Evolutionary conservation across 2,113 vertebrate genomes (phyloP), one percentile per base, ranked within the genome.

Genomic region (Cryptotis parvus): DNA sequence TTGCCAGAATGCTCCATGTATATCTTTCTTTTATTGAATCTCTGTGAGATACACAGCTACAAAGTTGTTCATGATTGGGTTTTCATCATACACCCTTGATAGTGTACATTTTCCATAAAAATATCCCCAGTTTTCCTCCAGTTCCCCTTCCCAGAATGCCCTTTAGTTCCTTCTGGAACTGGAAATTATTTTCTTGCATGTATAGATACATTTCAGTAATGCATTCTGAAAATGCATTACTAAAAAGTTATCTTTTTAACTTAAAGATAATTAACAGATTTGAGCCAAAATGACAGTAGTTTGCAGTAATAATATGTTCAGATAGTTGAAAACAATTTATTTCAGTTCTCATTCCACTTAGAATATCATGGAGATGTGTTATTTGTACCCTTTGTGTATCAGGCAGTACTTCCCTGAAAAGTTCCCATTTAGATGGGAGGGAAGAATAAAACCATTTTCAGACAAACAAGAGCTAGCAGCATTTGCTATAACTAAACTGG

Each of bases 121-220:
- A 49, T 7, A 14, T 49, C 45, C 45, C 45, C 45, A 49, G 45
- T 49, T 49, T 49, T 14, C 45, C 45, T 49, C 45, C 45, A 12
- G 5, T 2, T n/a, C 9, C 9, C 45, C 45, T 49, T 2, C 45
- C 45, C 45, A 7, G 45, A 65, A 72, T 31, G 35, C 20, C 61
- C 26, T n/a, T 61, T 81, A 9, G 8, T 31, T 87, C 68, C 79
- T 92, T 96, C 45, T 80, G 27, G 35, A 88, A 82, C 6, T 43
- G 2, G 58, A 93, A 83, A 29, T 81, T 2, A 77, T 87, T 93
- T 92, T 14, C 33, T 94, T 87, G 89, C 31, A 91, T 75, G 52
- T 73, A 84, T 0, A 41, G 84, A 82, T 9, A 11, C 11, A 68
- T 87, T 86, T 89, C 92, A 90, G 61, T 58, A 92, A 84, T 72